Percentiles rank a stretch among this genome's conserved stretches.
phyloP scores from a whole-genome alignment of 2,113 vertebrate species.

The Pagrus major region DNA sequence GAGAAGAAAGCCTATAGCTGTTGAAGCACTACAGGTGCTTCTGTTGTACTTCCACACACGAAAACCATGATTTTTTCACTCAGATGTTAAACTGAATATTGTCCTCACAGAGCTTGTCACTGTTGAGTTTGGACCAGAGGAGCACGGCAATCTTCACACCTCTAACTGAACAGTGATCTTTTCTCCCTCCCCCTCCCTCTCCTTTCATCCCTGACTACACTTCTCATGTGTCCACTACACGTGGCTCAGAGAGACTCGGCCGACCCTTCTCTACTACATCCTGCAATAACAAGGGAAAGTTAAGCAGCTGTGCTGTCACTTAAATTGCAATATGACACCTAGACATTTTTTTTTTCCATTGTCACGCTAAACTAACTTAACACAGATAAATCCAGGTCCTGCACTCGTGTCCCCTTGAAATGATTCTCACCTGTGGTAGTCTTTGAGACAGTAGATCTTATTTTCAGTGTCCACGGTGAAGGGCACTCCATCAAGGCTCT shows the following conservation, averaged over 20 bases:
- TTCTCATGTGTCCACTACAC: conserved; percentile 72
- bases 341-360: conserved; percentile 1
- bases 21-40: conserved; percentile 20
- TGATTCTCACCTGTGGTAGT: conserved; percentile 93
- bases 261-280: conserved; percentile 37
- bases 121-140: conserved; percentile 25
- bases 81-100: conserved; percentile 8
- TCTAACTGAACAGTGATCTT: conserved; percentile 41
- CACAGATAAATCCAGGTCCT: conserved; percentile 5
- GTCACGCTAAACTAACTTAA: conserved; percentile 17
- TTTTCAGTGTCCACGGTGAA: conserved; percentile 97
- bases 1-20: conserved; percentile 20
- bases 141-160: conserved; percentile 46
- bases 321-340: conserved; percentile 26
- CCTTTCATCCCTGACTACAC: conserved; percentile 38
- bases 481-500: conserved; percentile 96
- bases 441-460: conserved; percentile 97
- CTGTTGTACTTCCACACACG: not conserved
- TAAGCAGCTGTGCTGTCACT: conserved; percentile 1
- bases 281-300: conserved; percentile 7
- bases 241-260: conserved; percentile 38
- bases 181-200: conserved; percentile 3
- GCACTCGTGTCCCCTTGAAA: not conserved
- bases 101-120: not conserved
- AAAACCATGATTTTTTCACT: conserved; percentile 11